Percentiles rank a stretch among this genome's conserved stretches.
These are phyloP conservation scores for Antheraea mylitta DNA, from an alignment of 1,140 invertebrate species.

Conservation along the genomic window DNA sequence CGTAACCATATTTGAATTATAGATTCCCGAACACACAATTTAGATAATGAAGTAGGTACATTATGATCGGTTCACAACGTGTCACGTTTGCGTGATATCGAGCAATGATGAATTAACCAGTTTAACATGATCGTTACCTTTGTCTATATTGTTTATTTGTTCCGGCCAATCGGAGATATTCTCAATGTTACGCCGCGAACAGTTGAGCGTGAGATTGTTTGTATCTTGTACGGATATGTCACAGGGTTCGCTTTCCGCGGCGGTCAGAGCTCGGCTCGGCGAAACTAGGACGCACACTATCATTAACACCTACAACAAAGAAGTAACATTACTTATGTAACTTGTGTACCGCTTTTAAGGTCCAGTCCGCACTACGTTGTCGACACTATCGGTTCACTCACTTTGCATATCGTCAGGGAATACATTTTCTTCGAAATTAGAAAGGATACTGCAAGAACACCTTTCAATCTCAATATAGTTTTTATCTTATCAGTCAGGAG, in stretches of 20 bases:
- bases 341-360: background rate
- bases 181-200: constrained; percentile 53
- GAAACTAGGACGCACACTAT: constrained; percentile 59
- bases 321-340: constrained; percentile 41
- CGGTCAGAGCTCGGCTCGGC: constrained; percentile 33
- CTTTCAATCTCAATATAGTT: constrained; percentile 46
- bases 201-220: constrained; percentile 62
- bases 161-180: constrained; percentile 56
- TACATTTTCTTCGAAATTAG: constrained; percentile 62
- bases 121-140: constrained; percentile 46
- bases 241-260: constrained; percentile 41
- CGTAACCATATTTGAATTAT: no score
- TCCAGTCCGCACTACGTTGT: background rate
- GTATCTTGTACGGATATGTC: constrained; percentile 55
- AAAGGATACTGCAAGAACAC: constrained; percentile 58
- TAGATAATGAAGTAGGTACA: no score
- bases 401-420: constrained; percentile 39
- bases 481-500: constrained; percentile 68
- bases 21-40: no score
- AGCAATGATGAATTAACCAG: constrained; percentile 9
- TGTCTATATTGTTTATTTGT: constrained; percentile 45
- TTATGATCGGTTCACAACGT: constrained; percentile 7
- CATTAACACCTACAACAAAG: constrained; percentile 69
- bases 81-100: constrained; percentile 23
- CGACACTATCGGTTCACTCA: constrained; percentile 44